phyloP scores from a whole-genome alignment of 2,888 invertebrate species.

The Drosophila birchii region DNA sequence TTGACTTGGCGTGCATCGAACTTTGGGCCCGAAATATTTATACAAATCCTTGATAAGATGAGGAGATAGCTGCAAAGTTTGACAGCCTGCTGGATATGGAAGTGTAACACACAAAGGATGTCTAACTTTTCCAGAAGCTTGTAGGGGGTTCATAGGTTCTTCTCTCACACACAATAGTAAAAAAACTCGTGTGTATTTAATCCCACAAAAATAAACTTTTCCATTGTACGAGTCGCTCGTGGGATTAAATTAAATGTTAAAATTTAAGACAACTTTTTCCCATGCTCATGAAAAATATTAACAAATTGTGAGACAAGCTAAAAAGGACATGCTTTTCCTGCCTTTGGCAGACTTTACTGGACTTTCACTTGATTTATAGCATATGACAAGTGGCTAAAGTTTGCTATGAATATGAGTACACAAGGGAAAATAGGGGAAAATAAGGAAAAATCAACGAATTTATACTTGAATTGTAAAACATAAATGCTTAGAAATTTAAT shows the following conservation, averaged over 20 bases:
- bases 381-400: conserved; percentile 56
- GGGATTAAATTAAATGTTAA: conserved; percentile 42
- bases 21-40: neutral
- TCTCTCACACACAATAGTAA: neutral
- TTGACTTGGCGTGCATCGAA: conserved; percentile 30
- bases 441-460: too few species aligned
- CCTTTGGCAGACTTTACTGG: conserved; percentile 18
- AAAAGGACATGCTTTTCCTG: conserved; percentile 15
- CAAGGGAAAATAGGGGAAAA: neutral
- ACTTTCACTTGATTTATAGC: conserved; percentile 62
- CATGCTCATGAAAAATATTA: conserved; percentile 28
- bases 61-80: conserved; percentile 15
- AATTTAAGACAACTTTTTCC: conserved; percentile 34
- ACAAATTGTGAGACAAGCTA: conserved; percentile 52
- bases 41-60: neutral
- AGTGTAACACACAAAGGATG: conserved; percentile 38
- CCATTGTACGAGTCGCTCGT: neutral
- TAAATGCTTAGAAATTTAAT: too few species aligned
- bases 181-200: conserved; percentile 23
- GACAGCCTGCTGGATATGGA: neutral
- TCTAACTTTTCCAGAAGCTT: conserved; percentile 20
- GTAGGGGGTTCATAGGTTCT: neutral
- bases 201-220: neutral
- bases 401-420: conserved; percentile 12
- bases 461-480: neutral